These are phyloP conservation scores for Sturmia bella DNA, from an alignment of 2,888 invertebrate genomes.

Conservation along the genomic window DNA sequence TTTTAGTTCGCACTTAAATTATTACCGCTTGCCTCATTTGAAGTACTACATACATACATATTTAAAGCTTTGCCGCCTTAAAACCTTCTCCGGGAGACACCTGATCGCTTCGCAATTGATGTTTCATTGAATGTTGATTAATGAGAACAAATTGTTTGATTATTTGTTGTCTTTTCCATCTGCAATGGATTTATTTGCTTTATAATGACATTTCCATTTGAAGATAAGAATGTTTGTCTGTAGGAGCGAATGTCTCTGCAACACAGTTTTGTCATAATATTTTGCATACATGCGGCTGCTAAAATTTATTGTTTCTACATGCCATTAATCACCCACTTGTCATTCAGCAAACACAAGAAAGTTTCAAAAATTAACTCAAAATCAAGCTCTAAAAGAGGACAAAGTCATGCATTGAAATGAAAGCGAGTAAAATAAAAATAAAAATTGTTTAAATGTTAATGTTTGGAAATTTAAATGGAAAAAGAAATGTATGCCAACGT, in stretches of 20 bases:
- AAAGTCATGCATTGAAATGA: slow-evolving; percentile 13
- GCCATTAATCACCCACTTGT: slow-evolving; percentile 20
- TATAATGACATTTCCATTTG: slow-evolving; percentile 61
- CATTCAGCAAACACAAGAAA: slow-evolving; percentile 51
- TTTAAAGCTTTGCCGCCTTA: no score
- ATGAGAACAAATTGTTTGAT: no score
- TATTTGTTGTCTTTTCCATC: background rate
- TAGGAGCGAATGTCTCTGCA: no score
- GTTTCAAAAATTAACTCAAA: slow-evolving; percentile 56
- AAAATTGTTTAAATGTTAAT: slow-evolving; percentile 8
- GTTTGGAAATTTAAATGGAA: slow-evolving; percentile 14
- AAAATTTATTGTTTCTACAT: slow-evolving; percentile 5
- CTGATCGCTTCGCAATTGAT: no score
- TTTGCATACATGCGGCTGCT: slow-evolving; percentile 18
- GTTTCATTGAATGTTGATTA: no score
- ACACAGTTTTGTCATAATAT: slow-evolving; percentile 45
- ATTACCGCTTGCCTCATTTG: no score
- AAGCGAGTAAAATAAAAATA: slow-evolving; percentile 27
- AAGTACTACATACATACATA: no score
- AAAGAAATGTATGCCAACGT: slow-evolving; percentile 63
- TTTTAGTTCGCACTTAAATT: no score
- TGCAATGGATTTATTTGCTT: background rate
- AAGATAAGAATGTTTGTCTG: no score
- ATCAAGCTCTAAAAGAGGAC: slow-evolving; percentile 37
- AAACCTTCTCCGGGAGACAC: no score